Evolutionary conservation across 92 coral and sea anemone species (phyloP).

Genomic region (Palythoa caribaeorum): DNA sequence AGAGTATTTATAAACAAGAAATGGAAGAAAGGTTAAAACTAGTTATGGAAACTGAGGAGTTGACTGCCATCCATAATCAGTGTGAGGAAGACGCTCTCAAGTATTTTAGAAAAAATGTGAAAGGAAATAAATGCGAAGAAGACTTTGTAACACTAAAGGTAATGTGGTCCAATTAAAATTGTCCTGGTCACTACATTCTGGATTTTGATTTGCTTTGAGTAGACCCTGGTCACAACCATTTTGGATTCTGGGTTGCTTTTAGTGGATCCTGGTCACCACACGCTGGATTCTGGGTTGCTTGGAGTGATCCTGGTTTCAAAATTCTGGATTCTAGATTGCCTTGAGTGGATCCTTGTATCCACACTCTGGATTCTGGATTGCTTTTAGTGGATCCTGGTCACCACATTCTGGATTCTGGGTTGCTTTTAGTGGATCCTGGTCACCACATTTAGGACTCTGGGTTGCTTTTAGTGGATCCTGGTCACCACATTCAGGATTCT

Average conservation of each 20-base stretch:
- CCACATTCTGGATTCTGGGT: no score
- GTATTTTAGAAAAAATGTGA: background rate
- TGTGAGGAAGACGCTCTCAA: conserved; percentile 6
- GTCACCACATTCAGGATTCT: no score
- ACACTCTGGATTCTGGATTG: no score
- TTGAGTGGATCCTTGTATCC: no score
- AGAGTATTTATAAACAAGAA: background rate
- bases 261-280: background rate
- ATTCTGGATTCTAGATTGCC: no score
- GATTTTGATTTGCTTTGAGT: background rate
- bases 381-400: no score
- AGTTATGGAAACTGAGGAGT: background rate
- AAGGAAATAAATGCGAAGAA: background rate
- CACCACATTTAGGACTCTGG: no score
- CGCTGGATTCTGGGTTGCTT: background rate
- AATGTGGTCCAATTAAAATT: background rate
- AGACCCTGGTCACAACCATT: background rate
- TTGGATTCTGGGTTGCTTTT: background rate
- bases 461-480: background rate
- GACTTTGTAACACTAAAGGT: background rate
- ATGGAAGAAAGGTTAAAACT: background rate
- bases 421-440: no score
- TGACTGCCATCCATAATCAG: background rate
- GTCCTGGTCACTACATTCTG: no score
- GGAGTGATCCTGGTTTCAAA: background rate